Evolutionary conservation across 2,888 invertebrate species (phyloP), one percentile per base, ranked within the genome.

Genomic region (Dryomyza anilis): DNA sequence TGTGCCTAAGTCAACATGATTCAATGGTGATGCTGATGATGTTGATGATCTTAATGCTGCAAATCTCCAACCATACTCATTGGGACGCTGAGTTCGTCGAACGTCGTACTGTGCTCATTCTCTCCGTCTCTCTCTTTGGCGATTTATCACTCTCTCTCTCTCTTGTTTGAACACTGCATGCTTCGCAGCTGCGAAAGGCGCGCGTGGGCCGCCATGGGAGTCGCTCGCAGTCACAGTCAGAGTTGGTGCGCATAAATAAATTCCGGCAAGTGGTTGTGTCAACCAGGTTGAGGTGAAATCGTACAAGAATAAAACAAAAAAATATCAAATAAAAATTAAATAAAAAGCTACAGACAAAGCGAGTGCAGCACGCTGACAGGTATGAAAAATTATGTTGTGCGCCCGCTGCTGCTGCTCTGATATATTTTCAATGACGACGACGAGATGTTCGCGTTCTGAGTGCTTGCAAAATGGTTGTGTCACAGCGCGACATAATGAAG

Each of bases 231-330:
- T n/a, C n/a, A n/a, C n/a, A n/a, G n/a, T n/a, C n/a, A n/a, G n/a
- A n/a, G n/a, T n/a, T n/a, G n/a, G n/a, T 77, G 77, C 75, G 72
- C 74, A 76, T 77, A 76, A 77, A 76, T 75, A 75, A 75, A 75
- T 74, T 75, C 76, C 77, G 77, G 75, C 77, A 75, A 75, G 75
- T 75, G 77, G 75, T 77, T 76, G 75, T 29, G 58, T 48, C 57
- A 48, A 36, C 55, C 55, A 55, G 60, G 76, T 69, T 66, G 70
- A 68, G 55, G 23, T 33, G 36, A 55, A 55, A 33, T 55, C 55
- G 55, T 55, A 55, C 36, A 33, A 14, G 23, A 55, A 36, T 23
- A 53, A 12, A 53, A 19, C n/a, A n/a, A 16, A 53, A 33, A 2
- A 12, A 12, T n/a, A n/a, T 2, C 30, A 29, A 21, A 33, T 30